Conservation (phyloP, 2,113 vertebrate genomes). For the Hemiprocne comata region DNA sequence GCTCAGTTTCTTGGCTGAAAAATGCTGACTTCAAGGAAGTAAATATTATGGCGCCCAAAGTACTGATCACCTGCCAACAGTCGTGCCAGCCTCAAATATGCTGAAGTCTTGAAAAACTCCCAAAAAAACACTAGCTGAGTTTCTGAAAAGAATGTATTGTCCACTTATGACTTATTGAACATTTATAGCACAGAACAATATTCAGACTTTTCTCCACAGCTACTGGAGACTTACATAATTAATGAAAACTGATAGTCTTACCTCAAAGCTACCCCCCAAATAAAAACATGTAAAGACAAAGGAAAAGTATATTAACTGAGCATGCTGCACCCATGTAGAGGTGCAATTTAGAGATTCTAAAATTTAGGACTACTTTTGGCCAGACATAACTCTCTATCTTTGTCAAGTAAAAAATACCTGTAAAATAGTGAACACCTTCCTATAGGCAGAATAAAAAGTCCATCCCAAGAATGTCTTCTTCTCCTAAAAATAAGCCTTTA, state of each 20-base stretch:
- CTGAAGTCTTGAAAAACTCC: not conserved
- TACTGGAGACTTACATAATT: not conserved
- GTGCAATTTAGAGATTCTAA: not conserved
- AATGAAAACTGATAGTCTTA: not conserved
- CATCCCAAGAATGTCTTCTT: not conserved
- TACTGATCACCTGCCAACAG: not conserved
- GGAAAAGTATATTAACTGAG: not conserved
- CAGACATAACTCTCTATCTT: not conserved
- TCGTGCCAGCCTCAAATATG: not conserved
- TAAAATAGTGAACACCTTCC: conserved; percentile 6
- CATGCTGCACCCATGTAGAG: fast-evolving
- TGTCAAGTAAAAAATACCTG: not conserved
- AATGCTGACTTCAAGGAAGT: not conserved
- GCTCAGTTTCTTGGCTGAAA: not conserved
- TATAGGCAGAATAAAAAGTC: not conserved
- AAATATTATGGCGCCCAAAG: not conserved
- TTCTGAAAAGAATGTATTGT: not conserved
- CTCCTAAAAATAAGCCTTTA: not conserved
- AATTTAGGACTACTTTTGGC: not conserved
- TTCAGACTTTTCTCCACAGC: not conserved
- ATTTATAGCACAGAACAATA: not conserved
- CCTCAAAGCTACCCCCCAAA: not conserved
- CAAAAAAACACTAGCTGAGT: not conserved
- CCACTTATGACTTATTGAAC: not conserved
- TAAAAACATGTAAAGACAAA: not conserved